These are phyloP conservation scores for Agrochola lychnidis DNA, from an alignment of 2,888 invertebrate genomes.

Conservation along the genomic window DNA sequence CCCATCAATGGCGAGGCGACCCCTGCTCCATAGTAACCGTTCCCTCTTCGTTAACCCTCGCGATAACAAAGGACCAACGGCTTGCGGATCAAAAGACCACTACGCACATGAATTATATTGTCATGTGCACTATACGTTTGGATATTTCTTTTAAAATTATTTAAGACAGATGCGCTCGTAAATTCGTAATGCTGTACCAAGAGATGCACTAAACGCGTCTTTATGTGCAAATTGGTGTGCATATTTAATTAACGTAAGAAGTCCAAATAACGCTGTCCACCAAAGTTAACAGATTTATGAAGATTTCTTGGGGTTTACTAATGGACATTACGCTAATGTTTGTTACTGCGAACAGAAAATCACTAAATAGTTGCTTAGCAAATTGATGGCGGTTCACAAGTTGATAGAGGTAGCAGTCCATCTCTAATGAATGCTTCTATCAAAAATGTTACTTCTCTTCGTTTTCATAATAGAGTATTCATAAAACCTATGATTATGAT, in stretches of 20 bases:
- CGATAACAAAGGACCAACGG: constrained; percentile 31
- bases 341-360: not conserved
- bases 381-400: not conserved
- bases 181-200: not conserved
- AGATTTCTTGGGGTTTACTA: not conserved
- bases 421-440: not conserved
- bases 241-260: constrained; percentile 8
- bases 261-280: constrained; percentile 14
- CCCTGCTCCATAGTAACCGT: constrained; percentile 31
- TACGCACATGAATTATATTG: constrained; percentile 19
- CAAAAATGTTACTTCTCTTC: not conserved
- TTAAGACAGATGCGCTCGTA: not conserved
- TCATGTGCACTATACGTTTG: constrained; percentile 7
- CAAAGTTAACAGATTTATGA: constrained; percentile 5
- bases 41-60: constrained; percentile 54
- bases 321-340: not conserved
- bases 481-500: constrained; percentile 14
- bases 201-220: constrained; percentile 1
- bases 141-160: not conserved
- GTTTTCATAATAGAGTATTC: not conserved
- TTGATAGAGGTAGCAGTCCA: not conserved
- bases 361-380: not conserved
- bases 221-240: constrained; percentile 7
- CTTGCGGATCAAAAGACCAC: constrained; percentile 39
- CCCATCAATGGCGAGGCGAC: constrained; percentile 12